Evolutionary conservation across 2,888 invertebrate genomes (phyloP).

Genomic region (Liposcelis brunnea): DNA sequence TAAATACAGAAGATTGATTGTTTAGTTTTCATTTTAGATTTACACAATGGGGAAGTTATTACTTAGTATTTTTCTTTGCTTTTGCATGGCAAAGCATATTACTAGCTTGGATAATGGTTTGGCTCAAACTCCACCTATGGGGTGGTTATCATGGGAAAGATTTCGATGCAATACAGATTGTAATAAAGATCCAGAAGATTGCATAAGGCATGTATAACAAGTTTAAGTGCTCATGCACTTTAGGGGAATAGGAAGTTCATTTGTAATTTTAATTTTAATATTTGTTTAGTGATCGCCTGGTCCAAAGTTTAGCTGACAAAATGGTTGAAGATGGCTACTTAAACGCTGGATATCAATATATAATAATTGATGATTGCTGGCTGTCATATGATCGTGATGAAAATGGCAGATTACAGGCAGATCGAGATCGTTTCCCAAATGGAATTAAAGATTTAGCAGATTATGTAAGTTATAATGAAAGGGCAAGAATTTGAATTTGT

Average conservation of each 20-base stretch:
- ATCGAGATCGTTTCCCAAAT: conserved; percentile 48
- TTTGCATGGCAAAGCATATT: neutral
- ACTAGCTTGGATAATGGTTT: conserved; percentile 38
- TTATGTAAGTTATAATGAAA: conserved; percentile 54
- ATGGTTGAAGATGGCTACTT: conserved; percentile 49
- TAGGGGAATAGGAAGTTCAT: too few relatives aligned
- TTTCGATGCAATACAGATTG: conserved; percentile 48
- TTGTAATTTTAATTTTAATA: too few relatives aligned
- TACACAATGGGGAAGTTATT: too few relatives aligned
- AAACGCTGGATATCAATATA: conserved; percentile 52
- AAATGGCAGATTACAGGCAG: conserved; percentile 42
- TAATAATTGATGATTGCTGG: conserved; percentile 67
- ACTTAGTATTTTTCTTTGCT: neutral
- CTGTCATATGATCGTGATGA: conserved; percentile 40
- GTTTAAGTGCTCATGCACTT: too few relatives aligned
- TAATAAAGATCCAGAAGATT: conserved; percentile 40
- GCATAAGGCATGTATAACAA: conserved; percentile 51
- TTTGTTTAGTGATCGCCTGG: conserved; percentile 37
- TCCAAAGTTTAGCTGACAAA: conserved; percentile 40
- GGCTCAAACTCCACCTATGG: conserved; percentile 52
- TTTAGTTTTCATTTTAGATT: too few relatives aligned
- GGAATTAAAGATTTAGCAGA: conserved; percentile 53
- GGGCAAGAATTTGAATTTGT: too few relatives aligned
- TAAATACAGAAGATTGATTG: too few relatives aligned
- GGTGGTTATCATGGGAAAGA: conserved; percentile 53